Conservation (phyloP, 2,797 vertebrate genomes). For the Arremon aurantiirostris region DNA sequence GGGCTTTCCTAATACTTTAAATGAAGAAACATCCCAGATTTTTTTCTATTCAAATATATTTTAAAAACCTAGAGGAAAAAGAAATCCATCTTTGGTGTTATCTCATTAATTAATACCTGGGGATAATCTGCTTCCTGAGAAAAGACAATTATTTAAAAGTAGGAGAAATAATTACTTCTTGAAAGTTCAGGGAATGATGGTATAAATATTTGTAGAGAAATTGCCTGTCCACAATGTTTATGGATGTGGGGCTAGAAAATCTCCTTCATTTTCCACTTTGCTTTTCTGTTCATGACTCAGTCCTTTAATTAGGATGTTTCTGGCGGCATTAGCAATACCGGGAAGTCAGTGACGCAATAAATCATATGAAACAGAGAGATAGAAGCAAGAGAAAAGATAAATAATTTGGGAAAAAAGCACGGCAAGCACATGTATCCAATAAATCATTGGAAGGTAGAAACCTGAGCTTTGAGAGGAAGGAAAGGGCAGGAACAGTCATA, state of each 20-base stretch:
- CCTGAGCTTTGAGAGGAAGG: not conserved
- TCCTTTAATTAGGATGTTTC: not conserved
- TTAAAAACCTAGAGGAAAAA: not conserved
- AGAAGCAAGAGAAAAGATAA: not conserved
- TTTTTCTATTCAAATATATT: not conserved
- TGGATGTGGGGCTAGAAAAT: not conserved
- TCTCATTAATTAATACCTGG: not conserved
- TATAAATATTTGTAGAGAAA: not conserved
- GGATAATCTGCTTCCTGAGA: not conserved
- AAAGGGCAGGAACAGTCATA: not conserved
- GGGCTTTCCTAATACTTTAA: not conserved
- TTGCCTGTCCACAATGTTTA: not conserved
- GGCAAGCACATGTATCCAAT: not conserved
- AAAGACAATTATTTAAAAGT: conserved; percentile 16
- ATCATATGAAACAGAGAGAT: not conserved
- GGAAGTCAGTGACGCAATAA: not conserved
- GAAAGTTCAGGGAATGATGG: not conserved
- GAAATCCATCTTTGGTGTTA: not conserved
- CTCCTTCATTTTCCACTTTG: not conserved
- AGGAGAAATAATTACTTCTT: not conserved
- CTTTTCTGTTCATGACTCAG: not conserved
- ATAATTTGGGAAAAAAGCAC: not conserved
- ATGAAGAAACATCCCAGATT: not conserved
- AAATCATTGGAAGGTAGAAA: not conserved
- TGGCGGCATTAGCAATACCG: not conserved